phyloP scores from a whole-genome alignment of 2,888 invertebrate genomes.

The Agrochola litura region DNA sequence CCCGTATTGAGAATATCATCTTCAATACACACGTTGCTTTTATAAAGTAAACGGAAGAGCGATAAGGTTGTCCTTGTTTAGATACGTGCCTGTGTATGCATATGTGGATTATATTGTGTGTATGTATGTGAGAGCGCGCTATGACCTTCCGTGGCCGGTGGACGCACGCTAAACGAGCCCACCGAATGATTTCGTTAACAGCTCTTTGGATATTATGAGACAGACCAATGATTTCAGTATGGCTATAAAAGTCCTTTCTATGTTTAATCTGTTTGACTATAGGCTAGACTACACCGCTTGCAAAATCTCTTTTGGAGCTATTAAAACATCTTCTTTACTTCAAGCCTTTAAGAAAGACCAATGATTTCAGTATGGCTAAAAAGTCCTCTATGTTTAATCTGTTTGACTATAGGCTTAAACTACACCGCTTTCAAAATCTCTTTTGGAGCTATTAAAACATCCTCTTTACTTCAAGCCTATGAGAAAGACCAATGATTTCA shows the following conservation, averaged over 20 bases:
- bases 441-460: too few relatives aligned
- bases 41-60: slow-evolving; percentile 79
- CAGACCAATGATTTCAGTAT: slow-evolving; percentile 24
- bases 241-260: slow-evolving; percentile 1
- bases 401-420: too few relatives aligned
- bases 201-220: slow-evolving; percentile 43
- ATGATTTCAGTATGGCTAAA: too few relatives aligned
- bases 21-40: slow-evolving; percentile 73
- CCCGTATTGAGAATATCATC: slow-evolving; percentile 60
- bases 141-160: slow-evolving; percentile 84
- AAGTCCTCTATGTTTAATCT: too few relatives aligned
- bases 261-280: background rate
- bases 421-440: too few relatives aligned
- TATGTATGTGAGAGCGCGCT: slow-evolving; percentile 71
- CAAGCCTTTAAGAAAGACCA: too few relatives aligned
- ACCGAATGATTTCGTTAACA: slow-evolving; percentile 58
- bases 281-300: background rate
- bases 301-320: background rate
- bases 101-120: slow-evolving; percentile 69
- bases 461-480: too few relatives aligned
- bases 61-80: slow-evolving; percentile 78
- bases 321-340: too few relatives aligned
- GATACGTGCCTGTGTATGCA: slow-evolving; percentile 68
- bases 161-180: slow-evolving; percentile 76
- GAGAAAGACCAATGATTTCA: too few relatives aligned